Base-by-base conservation (phyloP, 2,797 vertebrate species). In the Chloroceryle inda region DNA sequence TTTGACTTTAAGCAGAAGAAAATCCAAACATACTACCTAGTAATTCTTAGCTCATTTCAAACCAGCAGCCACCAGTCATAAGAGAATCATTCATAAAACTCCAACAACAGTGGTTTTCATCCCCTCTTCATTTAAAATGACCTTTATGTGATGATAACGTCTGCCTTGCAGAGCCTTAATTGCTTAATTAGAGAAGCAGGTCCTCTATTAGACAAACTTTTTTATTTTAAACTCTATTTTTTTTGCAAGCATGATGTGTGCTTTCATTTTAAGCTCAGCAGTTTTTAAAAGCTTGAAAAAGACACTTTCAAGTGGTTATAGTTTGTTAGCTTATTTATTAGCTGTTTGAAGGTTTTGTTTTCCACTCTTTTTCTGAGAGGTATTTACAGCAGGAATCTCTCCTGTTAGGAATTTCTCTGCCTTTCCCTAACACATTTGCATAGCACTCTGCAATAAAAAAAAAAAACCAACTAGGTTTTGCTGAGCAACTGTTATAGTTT, bases 131-230 rank as follows among this genome's bases (percentile, higher is more conserved):
- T 97, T 97, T 95, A 85, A 94, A 95, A 87, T 96, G 96, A 97
- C 96, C 97, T 98, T 97, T 96, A 94, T 87, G 63, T 77, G 88
- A 81, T 85, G 86, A 93, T 92, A 87, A 85, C 10, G 10, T 95
- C 97, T 96, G 92, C 93, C 96, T 97, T 91, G 81, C 93, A 95
- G 92, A 95, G 94, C 90, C 37, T 95, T 97, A 97, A 97, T 97
- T 97, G 95, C 94, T 98, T 98, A 96, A 97, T 97, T 97, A 97
- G 85, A 85, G 94, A 94, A 97, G 71, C 52, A 58, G 69, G 81
- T 96, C 95, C 90, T 75, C 81, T 80, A 76, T 79, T 90, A 97
- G 96, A 68, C 82, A 97, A 98, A 95, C 82, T 87, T 94, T 89
- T 86, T 93, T 94, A 94, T 71, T 26, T 8, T 85, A 88, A 94